Evolutionary conservation across 2,888 invertebrate genomes (phyloP), one percentile per base, ranked within the genome.

Genomic region (Rambutsinella grinnellia): DNA sequence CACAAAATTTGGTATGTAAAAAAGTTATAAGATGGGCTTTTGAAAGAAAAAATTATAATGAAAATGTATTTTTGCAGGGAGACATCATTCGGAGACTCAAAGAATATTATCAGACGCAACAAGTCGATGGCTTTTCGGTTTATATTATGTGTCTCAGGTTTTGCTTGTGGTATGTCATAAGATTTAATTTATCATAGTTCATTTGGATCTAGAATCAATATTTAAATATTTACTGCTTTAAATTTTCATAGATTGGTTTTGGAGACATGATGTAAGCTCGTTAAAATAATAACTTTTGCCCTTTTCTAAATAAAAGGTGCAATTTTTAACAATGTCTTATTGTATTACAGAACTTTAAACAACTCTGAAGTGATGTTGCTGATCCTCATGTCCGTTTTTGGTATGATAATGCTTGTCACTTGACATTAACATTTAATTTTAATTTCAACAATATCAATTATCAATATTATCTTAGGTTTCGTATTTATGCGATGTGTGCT

Each of bases 141-240:
- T 80, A 0, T 83, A 83, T 49, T 82, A 82, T 54, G 79, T 82
- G 1, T 74, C 76, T 27, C 82, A 83, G 60, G 79, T 79, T 0
- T 53, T 81, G 21, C 58, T 83, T 23, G 65, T 72, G 21, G 54
- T 66, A 66, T 24, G 54, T 17, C 10, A 13, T 36, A 5, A 36
- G 36, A 36, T 36, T 8, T 36, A 5, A 36, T 36, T 36, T 36
- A 13, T 36, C 5, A 36, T 8, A 36, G 36, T 36, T 36, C 36
- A 13, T 36, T 36, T n/a, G n/a, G n/a, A n/a, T n/a, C n/a, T n/a
- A n/a, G n/a, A n/a, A n/a, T n/a, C n/a, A n/a, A n/a, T n/a, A 5
- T 36, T 36, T 36, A 36, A 36, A 36, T 36, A 8, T 8, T 13
- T 8, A 36, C 17, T 26, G 2, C 23, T 49, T 62, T 5, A 5